Evolutionary conservation across 2,888 invertebrate species (phyloP), one percentile per base, ranked within the genome.

Genomic region (Cheilosia urbana): DNA sequence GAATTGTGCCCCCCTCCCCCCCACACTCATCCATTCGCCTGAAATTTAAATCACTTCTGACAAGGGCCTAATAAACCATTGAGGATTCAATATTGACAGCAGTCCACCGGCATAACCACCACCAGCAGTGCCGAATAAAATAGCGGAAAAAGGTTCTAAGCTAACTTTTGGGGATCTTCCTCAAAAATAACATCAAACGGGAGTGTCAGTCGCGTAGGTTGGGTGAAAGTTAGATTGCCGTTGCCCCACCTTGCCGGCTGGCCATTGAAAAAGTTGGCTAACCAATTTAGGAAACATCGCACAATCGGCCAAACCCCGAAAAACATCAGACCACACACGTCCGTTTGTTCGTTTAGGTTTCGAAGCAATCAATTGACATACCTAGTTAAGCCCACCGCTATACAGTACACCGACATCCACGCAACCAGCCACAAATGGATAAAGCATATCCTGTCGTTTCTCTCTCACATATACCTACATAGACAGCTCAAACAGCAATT

Each of bases 1-100:
- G 62, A 42, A 58, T 51, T 17, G 30, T 27, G 17, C 24, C 47
- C 30, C 53, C 42, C 27, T 37, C n/a, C 53, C 27, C 5, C 5
- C 27, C 2, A 5, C 2, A 5, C 2, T 6, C 6, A 6, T 6
- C 27, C 7, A 30, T 30, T 27, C 1, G 27, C 75, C 19, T 57
- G 5, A 66, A 71, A 62, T 71, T 79, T 80, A 84, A 84, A 84
- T 84, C 85, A 85, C 76, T 72, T 85, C 65, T 79, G 81, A 76
- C 75, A 81, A 85, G 76, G 57, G 66, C 76, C 76, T 80, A 85
- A 80, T 85, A 85, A 85, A 80, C 71, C 81, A 85, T 81, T 17
- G 66, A 76, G 81, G 81, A 76, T 80, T 81, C 80, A 85, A 81
- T 85, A 81, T 76, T 85, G 85, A 80, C 85, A 77, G 72, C 62